These are phyloP conservation scores for Cairina moschata DNA, from an alignment of 2,113 vertebrate species.

Conservation along the genomic window DNA sequence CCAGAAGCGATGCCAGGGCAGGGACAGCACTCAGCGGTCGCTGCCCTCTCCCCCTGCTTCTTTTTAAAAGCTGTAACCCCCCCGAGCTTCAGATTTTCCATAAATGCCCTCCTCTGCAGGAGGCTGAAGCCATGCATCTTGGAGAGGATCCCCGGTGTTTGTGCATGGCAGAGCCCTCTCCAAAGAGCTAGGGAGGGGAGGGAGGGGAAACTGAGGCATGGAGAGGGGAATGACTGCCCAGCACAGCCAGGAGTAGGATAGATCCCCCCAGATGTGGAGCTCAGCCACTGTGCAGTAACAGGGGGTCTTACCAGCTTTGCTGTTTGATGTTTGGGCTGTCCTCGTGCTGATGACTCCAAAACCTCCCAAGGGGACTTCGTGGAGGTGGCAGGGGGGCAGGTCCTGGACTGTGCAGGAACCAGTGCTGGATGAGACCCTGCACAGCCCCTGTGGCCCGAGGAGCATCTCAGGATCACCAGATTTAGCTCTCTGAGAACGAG, in stretches of 20 bases:
- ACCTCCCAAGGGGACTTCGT: no score
- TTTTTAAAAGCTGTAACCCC: neutral
- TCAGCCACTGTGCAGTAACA: neutral
- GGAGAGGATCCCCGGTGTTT: neutral
- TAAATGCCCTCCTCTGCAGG: no score
- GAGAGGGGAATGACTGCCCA: neutral
- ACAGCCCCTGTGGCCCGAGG: accelerated
- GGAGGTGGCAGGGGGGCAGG: no score
- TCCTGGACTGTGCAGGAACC: neutral
- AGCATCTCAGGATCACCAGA: neutral
- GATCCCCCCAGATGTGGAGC: accelerated
- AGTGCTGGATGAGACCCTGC: neutral
- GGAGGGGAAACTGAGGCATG: constrained; percentile 18
- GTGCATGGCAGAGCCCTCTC: neutral
- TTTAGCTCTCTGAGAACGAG: neutral
- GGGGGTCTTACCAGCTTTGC: neutral
- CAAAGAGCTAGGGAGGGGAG: neutral
- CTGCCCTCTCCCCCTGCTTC: neutral
- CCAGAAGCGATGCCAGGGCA: neutral
- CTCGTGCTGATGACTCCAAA: neutral
- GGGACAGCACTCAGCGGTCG: neutral
- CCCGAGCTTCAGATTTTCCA: neutral
- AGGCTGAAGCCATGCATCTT: neutral
- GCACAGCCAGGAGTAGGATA: neutral
- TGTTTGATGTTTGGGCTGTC: constrained; percentile 52